A percentile compares a stretch with the other conserved stretches of the same genome.
phyloP scores from a whole-genome alignment of 2,888 invertebrate species.

The Spicauda simplicius region DNA sequence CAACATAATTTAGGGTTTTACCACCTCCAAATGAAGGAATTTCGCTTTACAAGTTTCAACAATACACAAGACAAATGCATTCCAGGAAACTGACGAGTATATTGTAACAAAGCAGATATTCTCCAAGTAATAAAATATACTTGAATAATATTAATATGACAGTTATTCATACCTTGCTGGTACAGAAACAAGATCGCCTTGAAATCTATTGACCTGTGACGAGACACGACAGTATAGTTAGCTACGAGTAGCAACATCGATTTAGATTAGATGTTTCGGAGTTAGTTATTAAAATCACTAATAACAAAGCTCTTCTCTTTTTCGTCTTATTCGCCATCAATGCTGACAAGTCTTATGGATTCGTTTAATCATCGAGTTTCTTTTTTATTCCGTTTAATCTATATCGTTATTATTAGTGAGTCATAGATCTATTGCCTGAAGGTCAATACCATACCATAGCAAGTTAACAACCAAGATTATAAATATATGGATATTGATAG shows the following conservation, averaged over 20 bases:
- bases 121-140: constrained; percentile 12
- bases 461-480: no score
- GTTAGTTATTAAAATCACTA: constrained; percentile 1
- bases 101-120: constrained; percentile 14
- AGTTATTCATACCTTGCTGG: constrained; percentile 12
- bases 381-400: no score
- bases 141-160: constrained; percentile 17
- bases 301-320: no score
- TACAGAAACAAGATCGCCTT: constrained; percentile 70
- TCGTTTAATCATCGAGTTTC: no score
- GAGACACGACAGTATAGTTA: constrained; percentile 46
- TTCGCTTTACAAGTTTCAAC: background rate
- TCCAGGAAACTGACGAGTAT: background rate
- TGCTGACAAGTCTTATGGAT: no score
- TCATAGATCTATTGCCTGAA: no score
- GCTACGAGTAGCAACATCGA: background rate
- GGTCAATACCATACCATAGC: no score
- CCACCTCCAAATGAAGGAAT: background rate
- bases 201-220: constrained; percentile 69
- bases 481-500: no score
- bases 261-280: constrained; percentile 9
- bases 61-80: background rate
- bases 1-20: no score
- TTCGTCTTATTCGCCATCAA: no score
- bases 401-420: no score